Conservation (phyloP, 37 sponge, comb jelly and placozoan species). For the Ephydatia muelleri region DNA sequence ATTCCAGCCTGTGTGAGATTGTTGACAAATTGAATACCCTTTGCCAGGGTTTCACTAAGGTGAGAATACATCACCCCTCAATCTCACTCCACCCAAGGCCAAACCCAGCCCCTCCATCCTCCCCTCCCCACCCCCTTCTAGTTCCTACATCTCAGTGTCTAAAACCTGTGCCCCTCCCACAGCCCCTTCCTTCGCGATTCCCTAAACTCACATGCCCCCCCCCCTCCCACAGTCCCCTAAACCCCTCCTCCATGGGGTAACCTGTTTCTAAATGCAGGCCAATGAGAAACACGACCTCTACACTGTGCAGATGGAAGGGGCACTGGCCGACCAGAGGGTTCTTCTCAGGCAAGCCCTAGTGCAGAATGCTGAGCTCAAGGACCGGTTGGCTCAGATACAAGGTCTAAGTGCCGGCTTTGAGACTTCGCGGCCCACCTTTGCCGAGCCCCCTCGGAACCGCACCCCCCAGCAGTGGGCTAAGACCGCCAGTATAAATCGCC, state of each 20-base stretch:
- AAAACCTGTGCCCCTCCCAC: background rate
- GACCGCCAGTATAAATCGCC: constrained; percentile 15
- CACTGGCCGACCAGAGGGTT: background rate
- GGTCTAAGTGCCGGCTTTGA: constrained; percentile 34
- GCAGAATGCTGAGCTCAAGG: constrained; percentile 64
- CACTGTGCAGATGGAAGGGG: background rate
- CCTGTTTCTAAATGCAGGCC: constrained; percentile 2
- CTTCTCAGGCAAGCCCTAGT: constrained; percentile 26
- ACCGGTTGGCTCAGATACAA: constrained; percentile 57
- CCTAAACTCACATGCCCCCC: background rate
- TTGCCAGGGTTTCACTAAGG: background rate
- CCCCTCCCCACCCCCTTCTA: background rate
- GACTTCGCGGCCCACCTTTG: background rate
- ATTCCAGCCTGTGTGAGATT: background rate
- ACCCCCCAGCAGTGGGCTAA: background rate
- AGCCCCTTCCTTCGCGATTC: background rate
- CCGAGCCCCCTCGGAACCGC: background rate
- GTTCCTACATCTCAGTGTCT: background rate
- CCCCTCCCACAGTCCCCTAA: too few relatives aligned
- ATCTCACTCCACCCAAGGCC: too few relatives aligned
- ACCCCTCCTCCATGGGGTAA: too few relatives aligned
- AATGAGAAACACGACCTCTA: background rate
- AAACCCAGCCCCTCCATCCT: too few relatives aligned
- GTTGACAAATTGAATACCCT: background rate
- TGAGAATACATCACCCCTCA: background rate